These are phyloP conservation scores for Drosophila tropicalis DNA, from an alignment of 1,140 invertebrate genomes.

Conservation along the genomic window DNA sequence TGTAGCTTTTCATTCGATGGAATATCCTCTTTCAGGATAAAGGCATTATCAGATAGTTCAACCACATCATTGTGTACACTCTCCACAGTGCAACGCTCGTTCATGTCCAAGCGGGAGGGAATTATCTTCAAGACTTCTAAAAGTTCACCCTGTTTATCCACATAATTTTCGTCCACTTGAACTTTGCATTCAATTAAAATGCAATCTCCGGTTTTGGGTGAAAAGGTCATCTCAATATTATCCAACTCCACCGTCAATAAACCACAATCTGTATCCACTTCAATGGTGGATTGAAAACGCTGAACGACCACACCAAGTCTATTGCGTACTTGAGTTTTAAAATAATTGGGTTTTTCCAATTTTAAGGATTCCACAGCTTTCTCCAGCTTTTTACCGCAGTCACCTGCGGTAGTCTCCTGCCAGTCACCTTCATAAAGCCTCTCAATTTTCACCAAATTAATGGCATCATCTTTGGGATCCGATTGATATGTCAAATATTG, in stretches of 20 bases:
- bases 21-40: conserved; percentile 55
- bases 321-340: conserved; percentile 83
- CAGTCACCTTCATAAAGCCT: neutral
- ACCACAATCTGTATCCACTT: conserved; percentile 84
- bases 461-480: neutral
- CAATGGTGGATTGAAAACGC: conserved; percentile 83
- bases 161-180: conserved; percentile 62
- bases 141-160: conserved; percentile 73
- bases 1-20: conserved; percentile 34
- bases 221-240: conserved; percentile 83
- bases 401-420: no score
- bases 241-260: conserved; percentile 85
- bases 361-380: conserved; percentile 44
- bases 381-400: neutral
- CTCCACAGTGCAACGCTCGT: conserved; percentile 52
- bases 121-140: conserved; percentile 56
- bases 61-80: conserved; percentile 44
- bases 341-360: conserved; percentile 75
- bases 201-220: conserved; percentile 79
- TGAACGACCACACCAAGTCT: conserved; percentile 85
- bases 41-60: conserved; percentile 42
- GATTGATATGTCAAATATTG: neutral
- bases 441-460: neutral
- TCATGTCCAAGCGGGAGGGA: conserved; percentile 46
- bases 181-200: conserved; percentile 64